Evolutionary conservation across 2,888 invertebrate genomes (phyloP), one percentile per base, ranked within the genome.

Genomic region (Anagyrus pseudococci): DNA sequence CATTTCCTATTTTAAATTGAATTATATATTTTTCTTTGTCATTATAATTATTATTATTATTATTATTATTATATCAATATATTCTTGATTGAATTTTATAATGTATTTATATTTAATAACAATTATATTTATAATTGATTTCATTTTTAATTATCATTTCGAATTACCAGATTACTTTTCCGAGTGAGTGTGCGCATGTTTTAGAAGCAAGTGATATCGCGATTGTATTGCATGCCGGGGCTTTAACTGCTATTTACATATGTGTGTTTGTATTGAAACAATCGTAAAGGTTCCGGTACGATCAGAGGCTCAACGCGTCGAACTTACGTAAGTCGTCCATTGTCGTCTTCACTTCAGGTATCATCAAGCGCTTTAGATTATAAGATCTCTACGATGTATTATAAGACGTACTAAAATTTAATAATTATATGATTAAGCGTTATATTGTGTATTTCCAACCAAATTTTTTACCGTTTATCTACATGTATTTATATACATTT

Each of bases 271-370:
- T 47, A 19, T 56, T 26, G 41, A 55, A 44, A 46, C 33, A 43
- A 19, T 46, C 25, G 25, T 48, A 17, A 33, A 40, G 23, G 43
- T 23, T 26, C 43, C 25, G 25, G 46, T 26, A 33, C 43, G 33
- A 20, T 25, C 25, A 6, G 6, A 26, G 37, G 19, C 48, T 37
- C 55, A 29, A 40, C 54, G 41, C 33, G 7, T 43, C 41, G 26
- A 58, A 59, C 2, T 10, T 46, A 46, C 49, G 48, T 61, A 61
- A 58, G 22, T 25, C 23, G 33, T 17, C 13, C 33, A 10, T 37
- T 44, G 13, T 52, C 60, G 1, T 58, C 56, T 47, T 26, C 17
- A 19, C 10, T 19, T 54, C 43, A 65, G 64, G 64, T 65, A 65
- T 33, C 44, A 37, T 43, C 40, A 25, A 13, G 26, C 0, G 13